Conservation (phyloP, 2,888 invertebrate species). For the Phortica okadai region DNA sequence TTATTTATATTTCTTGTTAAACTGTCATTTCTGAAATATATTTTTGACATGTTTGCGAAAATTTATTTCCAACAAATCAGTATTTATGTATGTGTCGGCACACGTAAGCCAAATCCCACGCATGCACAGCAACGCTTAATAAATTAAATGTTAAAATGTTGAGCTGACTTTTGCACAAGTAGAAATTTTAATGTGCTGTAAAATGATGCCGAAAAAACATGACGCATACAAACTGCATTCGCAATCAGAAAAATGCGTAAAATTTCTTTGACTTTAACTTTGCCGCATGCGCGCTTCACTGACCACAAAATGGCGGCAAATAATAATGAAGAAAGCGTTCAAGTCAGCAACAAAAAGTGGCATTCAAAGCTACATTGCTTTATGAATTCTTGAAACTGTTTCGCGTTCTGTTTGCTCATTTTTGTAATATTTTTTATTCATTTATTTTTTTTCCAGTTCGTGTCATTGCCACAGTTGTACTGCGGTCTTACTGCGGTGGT, state of each 20-base stretch:
- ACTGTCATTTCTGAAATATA: not conserved
- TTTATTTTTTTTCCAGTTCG: not conserved
- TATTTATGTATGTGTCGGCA: not conserved
- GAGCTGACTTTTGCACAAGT: too few species aligned
- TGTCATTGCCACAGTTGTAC: not conserved
- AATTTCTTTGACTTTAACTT: not conserved
- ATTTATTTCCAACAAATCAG: not conserved
- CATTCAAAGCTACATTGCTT: not conserved
- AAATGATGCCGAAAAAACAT: too few species aligned
- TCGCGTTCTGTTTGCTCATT: too few species aligned
- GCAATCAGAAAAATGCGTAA: not conserved
- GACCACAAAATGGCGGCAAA: not conserved
- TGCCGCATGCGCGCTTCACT: not conserved
- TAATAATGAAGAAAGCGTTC: not conserved
- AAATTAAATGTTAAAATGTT: too few species aligned
- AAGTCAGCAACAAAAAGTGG: slow-evolving; percentile 13
- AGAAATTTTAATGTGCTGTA: too few species aligned
- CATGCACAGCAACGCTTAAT: too few species aligned
- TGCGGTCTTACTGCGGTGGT: not conserved
- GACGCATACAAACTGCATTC: not conserved
- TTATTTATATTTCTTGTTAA: not conserved
- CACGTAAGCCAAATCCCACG: too few species aligned
- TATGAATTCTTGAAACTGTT: not conserved
- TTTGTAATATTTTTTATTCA: not conserved
- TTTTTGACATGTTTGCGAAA: not conserved